phyloP scores from a whole-genome alignment of 2,113 vertebrate species.

The Paracanthobrama guichenoti region DNA sequence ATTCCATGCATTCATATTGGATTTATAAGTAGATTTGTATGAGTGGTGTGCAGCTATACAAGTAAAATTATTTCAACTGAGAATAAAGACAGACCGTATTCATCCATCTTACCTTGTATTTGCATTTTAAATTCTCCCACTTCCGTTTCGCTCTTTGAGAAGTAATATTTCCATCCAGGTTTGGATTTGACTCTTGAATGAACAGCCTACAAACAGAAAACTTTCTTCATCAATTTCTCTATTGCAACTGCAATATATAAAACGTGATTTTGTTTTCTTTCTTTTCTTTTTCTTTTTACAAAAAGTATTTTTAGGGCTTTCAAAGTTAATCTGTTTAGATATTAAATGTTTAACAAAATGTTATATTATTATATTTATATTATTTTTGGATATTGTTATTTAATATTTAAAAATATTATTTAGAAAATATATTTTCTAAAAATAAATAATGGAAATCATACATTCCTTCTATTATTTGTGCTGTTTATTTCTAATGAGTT shows the following conservation, averaged over 20 bases:
- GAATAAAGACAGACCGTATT: neutral
- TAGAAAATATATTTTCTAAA: neutral
- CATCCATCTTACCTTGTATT: constrained; percentile 25
- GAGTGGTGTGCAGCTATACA: neutral
- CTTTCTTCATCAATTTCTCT: neutral
- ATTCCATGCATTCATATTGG: neutral
- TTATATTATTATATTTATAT: neutral
- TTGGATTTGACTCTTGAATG: neutral
- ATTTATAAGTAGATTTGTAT: neutral
- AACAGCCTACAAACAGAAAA: neutral
- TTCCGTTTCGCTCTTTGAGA: constrained; percentile 30
- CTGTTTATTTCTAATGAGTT: neutral
- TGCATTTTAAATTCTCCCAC: constrained; percentile 38
- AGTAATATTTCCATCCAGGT: constrained; percentile 28
- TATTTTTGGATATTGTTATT: neutral
- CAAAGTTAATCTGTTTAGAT: neutral
- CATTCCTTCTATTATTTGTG: neutral
- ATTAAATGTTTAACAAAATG: neutral
- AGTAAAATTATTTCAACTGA: neutral
- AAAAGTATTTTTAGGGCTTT: too few species aligned
- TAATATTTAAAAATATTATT: neutral
- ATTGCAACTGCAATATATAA: too few species aligned
- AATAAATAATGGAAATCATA: neutral
- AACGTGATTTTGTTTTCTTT: too few species aligned
- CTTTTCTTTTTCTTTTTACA: too few species aligned